These are phyloP conservation scores for Brachypteracias leptosomus DNA, from an alignment of 2,113 vertebrate genomes.

Conservation along the genomic window DNA sequence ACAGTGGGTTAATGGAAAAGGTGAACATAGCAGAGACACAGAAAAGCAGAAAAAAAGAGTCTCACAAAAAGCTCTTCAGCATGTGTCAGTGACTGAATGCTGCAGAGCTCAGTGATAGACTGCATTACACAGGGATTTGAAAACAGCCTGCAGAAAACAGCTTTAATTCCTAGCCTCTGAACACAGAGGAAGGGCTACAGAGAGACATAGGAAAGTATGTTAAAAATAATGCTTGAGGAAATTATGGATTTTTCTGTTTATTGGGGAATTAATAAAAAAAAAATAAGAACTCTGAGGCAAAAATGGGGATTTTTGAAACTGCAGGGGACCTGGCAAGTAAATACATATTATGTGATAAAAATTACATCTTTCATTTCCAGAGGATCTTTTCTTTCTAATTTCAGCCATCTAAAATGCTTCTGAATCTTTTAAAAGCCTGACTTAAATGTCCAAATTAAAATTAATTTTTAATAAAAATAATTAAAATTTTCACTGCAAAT, in stretches of 20 bases:
- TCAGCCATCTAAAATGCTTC: neutral
- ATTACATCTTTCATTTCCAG: neutral
- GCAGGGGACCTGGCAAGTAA: neutral
- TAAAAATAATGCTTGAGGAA: neutral
- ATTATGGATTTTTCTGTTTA: neutral
- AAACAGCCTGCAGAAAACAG: neutral
- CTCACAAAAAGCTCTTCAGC: neutral
- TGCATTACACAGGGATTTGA: neutral
- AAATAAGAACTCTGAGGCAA: neutral
- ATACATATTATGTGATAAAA: neutral
- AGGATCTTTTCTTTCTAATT: neutral
- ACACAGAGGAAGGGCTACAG: neutral
- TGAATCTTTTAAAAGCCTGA: neutral
- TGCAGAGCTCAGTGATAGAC: neutral
- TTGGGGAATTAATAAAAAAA: neutral
- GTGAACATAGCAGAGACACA: neutral
- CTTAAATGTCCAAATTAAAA: neutral
- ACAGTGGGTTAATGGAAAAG: neutral
- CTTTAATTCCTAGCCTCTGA: neutral
- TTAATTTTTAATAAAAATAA: neutral
- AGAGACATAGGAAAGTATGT: neutral
- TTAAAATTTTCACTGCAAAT: neutral
- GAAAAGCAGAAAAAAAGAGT: neutral
- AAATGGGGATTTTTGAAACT: neutral
- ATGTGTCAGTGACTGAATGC: neutral